phyloP scores from a whole-genome alignment of 2,797 vertebrate genomes.

The Thamnophis elegans region DNA sequence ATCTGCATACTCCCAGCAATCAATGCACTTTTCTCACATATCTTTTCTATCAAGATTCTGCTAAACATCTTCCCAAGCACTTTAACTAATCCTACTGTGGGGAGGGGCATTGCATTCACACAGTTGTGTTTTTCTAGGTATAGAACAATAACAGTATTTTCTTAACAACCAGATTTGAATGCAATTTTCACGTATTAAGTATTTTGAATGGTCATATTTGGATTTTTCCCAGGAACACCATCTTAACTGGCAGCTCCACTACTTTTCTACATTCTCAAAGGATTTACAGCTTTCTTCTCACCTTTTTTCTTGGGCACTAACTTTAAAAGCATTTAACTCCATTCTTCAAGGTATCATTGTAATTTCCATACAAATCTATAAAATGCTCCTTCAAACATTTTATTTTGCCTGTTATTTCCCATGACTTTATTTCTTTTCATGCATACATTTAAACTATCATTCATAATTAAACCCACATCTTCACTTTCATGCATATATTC shows the following conservation, averaged over 20 bases:
- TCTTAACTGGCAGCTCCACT: no score
- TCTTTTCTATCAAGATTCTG: background rate
- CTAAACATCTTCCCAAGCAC: background rate
- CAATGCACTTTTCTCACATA: background rate
- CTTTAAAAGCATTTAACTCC: no score
- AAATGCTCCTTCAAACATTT: no score
- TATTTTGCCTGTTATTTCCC: background rate
- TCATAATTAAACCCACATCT: background rate
- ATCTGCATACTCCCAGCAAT: background rate
- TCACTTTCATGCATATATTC: background rate
- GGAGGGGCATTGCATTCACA: background rate
- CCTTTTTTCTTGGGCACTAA: no score
- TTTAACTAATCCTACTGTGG: background rate
- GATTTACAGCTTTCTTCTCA: no score
- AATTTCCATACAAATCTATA: no score
- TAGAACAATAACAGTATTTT: background rate
- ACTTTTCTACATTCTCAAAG: no score
- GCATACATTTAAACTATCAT: background rate
- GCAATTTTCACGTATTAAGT: background rate
- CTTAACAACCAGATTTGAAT: background rate
- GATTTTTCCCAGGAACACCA: no score
- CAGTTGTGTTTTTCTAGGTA: background rate
- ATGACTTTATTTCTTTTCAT: background rate
- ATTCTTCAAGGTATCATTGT: no score
- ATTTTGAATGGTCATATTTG: background rate